Base-by-base conservation (phyloP, 2,888 invertebrate species). In the Diaperis boleti region DNA sequence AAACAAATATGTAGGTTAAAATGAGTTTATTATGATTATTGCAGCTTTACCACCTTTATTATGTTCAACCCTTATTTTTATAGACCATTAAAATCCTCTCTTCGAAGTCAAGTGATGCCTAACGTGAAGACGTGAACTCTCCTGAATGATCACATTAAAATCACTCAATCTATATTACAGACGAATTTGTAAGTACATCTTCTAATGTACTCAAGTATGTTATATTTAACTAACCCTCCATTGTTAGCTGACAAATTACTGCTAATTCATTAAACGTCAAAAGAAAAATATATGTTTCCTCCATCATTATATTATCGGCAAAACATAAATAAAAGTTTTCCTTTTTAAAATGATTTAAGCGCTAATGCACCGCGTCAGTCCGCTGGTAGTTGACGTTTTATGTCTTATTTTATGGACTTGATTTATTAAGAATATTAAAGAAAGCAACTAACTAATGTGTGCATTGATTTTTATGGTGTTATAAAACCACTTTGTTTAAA, bases 391-490 rank as follows among this genome's bases (percentile, higher is more conserved):
- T 50, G 49, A 33, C 50, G 41, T 56, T 64, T 64, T 57, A 64
- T 64, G 64, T 60, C 64, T 64, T 45, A 64, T 47, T 64, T 64
- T 64, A 64, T 60, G 37, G 50, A 17, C 64, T 49, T 64, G 64
- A 64, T 64, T 64, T 64, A 64, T 64, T 41, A 31, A 33, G 35
- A 50, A 64, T 60, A 64, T 64, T 64, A 64, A 64, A 64, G 64
- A 64, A 59, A 59, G 55, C 39, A 64, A 56, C 64, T 64, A 64
- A 56, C 60, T 64, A 64, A 64, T 64, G 59, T 59, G 63, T 63
- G 64, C 64, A 64, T 64, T 64, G 64, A 64, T 64, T 64, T 64
- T 64, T 64, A 64, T 64, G 29, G 64, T 50, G 60, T 64, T 64
- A 64, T 64, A 64, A 64, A 64, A 64, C 64, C 64, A 64, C 64